phyloP scores from a whole-genome alignment of 2,797 vertebrate species.

The Ctenosaura bakeri region DNA sequence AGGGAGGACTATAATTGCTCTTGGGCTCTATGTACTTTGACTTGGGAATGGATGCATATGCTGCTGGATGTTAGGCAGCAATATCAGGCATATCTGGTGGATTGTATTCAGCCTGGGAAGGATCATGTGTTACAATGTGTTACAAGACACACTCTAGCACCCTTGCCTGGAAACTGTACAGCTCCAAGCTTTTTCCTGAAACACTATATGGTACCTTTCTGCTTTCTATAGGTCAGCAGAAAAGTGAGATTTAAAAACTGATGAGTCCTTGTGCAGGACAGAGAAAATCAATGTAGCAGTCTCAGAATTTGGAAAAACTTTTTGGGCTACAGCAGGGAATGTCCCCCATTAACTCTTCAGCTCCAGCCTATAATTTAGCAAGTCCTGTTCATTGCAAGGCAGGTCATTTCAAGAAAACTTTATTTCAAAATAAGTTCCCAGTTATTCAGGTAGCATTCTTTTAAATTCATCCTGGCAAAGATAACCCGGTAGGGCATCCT shows the following conservation, averaged over 20 bases:
- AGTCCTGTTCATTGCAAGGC: not conserved
- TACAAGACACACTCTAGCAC: not conserved
- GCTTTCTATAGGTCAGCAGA: not conserved
- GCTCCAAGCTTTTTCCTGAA: not conserved
- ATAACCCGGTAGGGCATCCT: conserved; percentile 31
- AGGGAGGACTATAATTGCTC: no score
- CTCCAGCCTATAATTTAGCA: not conserved
- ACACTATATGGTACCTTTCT: no score
- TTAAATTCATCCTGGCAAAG: conserved; percentile 26
- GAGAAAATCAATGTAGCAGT: not conserved
- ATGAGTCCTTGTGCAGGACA: not conserved
- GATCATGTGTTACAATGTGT: not conserved
- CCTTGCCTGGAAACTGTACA: not conserved
- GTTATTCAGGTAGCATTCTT: conserved; percentile 11
- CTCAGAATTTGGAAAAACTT: not conserved
- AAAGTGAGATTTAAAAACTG: not conserved
- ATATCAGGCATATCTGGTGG: not conserved
- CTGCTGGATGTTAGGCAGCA: not conserved
- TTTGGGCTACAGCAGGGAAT: not conserved
- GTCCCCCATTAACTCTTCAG: no score
- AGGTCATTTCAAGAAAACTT: not conserved
- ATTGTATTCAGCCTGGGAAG: not conserved
- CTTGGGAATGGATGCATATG: not conserved
- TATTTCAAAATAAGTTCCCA: conserved; percentile 18
- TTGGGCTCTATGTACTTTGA: not conserved